Base-by-base conservation (phyloP, 2,797 vertebrate genomes). In the Poecile montanus region DNA sequence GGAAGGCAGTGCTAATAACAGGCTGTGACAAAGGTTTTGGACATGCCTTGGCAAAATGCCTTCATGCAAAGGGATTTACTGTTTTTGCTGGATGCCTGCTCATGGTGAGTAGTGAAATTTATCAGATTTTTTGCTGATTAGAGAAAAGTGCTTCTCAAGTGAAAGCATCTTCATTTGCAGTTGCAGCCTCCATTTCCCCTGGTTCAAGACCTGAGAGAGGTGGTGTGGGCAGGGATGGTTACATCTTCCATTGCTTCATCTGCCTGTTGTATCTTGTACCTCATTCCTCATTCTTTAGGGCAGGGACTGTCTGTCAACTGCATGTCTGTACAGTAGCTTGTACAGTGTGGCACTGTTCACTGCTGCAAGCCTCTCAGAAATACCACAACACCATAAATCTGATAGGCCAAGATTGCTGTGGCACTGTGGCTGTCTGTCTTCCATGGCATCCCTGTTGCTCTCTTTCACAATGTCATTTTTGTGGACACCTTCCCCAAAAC, bases 1-100 rank as follows among this genome's bases (percentile, higher is more conserved):
- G 98, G 6, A 99, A 98, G 96, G 98, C 97, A 0, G 98, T 99
- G 60, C 93, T 99, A 3, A 93, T 99, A 66, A 99, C 98, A 11
- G 98, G 98, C 44, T 99, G 99, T 70, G 98, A 99, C 97, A 97
- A 96, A 68, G 98, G 99, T 13, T 99, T 99, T 79, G 99, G 99
- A 40, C 97, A 98, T 44, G 98, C 98, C 19, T 97, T 99, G 47
- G 98, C 99, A 66, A 98, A 98, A 94, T 97, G 96, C 67, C 95
- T 99, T 48, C 98, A 99, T 60, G 93, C 96, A 27, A 91, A 98
- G 11, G 98, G 98, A 60, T 99, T 99, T 96, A 98, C 97, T 0
- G 98, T 98, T 80, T 99, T 99, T 91, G 99, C 99, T 26, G 98
- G 98, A 61, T 99, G 98, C 81, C 96, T 99, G 47, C 93, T 98